Evolutionary conservation across 2,113 vertebrate genomes (phyloP).

Genomic region (Acanthochromis polyacanthus): DNA sequence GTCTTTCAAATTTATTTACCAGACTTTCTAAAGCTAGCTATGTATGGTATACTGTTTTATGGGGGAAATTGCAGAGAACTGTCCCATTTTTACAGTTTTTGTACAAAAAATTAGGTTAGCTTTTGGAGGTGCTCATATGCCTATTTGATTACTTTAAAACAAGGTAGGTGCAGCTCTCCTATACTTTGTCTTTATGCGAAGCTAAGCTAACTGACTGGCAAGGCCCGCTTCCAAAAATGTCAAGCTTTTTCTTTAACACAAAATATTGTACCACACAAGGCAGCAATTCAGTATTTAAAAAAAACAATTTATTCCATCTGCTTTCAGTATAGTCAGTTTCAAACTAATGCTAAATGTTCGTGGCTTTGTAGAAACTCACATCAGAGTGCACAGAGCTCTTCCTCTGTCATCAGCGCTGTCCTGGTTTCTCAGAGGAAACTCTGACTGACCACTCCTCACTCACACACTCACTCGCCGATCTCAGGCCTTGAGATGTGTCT

Average conservation of each 20-base stretch:
- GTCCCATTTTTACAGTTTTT: no score
- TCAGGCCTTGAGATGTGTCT: constrained; percentile 64
- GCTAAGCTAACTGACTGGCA: neutral
- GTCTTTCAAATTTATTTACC: no score
- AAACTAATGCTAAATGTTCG: neutral
- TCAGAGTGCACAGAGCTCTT: constrained; percentile 12
- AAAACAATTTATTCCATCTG: neutral
- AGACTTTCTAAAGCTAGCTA: no score
- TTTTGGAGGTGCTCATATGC: neutral
- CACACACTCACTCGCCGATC: constrained; percentile 55
- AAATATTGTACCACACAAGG: neutral
- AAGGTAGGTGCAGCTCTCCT: neutral
- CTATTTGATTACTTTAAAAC: neutral
- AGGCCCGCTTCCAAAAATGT: neutral
- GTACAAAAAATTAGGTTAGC: neutral
- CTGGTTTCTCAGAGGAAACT: constrained; percentile 70
- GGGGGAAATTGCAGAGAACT: no score
- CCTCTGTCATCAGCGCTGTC: constrained; percentile 55
- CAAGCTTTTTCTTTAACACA: neutral
- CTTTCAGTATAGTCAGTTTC: neutral
- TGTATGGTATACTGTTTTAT: no score
- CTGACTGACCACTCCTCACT: constrained; percentile 71
- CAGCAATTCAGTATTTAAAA: neutral
- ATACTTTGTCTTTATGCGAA: neutral
- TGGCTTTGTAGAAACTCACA: constrained; percentile 17